Percentiles rank a stretch among this genome's conserved stretches.
Conservation (phyloP, 37 sponge, comb jelly and placozoan genomes). For the Beroe forskalii region DNA sequence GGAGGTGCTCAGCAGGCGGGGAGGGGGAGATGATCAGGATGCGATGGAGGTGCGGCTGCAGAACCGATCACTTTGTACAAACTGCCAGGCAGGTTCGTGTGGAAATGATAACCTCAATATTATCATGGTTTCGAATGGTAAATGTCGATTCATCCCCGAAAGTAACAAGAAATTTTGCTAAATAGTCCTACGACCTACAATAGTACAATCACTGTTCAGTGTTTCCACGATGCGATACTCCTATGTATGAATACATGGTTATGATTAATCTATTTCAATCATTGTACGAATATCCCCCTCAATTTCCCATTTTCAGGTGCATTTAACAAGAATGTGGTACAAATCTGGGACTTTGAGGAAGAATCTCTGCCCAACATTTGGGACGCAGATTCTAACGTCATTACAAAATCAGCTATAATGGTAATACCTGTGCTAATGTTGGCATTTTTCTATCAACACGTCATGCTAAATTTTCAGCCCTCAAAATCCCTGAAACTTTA, state of each 20-base stretch:
- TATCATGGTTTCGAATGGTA: too few species aligned
- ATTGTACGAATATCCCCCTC: too few species aligned
- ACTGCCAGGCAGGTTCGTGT: constrained; percentile 54
- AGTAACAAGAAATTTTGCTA: too few species aligned
- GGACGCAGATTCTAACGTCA: constrained; percentile 12
- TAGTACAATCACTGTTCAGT: too few species aligned
- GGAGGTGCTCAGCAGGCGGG: not conserved
- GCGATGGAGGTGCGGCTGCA: not conserved
- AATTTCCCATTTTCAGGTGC: constrained; percentile 1
- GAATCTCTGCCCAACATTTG: constrained; percentile 7
- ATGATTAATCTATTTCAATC: not conserved
- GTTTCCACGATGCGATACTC: too few species aligned
- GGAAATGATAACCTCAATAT: too few species aligned
- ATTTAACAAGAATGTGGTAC: constrained; percentile 37
- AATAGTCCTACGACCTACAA: too few species aligned
- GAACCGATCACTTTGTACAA: constrained; percentile 44
- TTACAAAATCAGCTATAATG: constrained; percentile 34
- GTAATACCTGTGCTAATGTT: too few species aligned
- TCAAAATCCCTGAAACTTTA: too few species aligned
- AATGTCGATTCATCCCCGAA: too few species aligned
- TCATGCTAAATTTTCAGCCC: too few species aligned
- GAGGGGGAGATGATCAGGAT: constrained; percentile 2
- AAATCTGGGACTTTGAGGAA: constrained; percentile 58
- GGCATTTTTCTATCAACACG: too few species aligned
- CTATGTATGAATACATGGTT: not conserved